Percentiles rank a stretch among this genome's conserved stretches.
Conservation (phyloP, 2,888 invertebrate species). For the Drosophila algonquin region DNA sequence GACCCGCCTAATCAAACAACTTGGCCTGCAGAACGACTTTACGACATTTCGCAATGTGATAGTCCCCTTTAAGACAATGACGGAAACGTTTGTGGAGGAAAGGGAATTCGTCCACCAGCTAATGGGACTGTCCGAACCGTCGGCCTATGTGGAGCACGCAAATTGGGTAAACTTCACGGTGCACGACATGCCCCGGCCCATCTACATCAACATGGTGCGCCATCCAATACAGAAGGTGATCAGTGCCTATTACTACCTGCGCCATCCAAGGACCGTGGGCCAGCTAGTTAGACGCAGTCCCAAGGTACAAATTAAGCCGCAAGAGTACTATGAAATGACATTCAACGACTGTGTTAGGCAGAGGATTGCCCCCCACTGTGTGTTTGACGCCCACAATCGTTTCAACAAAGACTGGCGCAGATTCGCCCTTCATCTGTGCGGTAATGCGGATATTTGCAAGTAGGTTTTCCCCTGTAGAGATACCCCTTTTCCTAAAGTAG, state of each 20-base stretch:
- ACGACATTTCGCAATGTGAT: conserved; percentile 88
- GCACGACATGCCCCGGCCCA: conserved; percentile 90
- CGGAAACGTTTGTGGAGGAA: conserved; percentile 85
- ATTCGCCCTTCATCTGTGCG: conserved; percentile 93
- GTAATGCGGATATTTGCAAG: conserved; percentile 92
- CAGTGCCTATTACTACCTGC: conserved; percentile 94
- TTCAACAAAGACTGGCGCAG: conserved; percentile 92
- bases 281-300: conserved; percentile 57
- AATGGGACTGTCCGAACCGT: conserved; percentile 88
- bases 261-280: conserved; percentile 64
- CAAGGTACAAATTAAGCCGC: conserved; percentile 15
- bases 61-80: conserved; percentile 87
- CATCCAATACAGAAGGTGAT: conserved; percentile 95
- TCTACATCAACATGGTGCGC: conserved; percentile 94
- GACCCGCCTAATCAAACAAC: conserved; percentile 90
- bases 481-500: not conserved
- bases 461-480: conserved; percentile 83
- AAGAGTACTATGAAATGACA: conserved; percentile 58
- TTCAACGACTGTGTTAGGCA: conserved; percentile 90
- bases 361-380: conserved; percentile 54
- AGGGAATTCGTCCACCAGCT: conserved; percentile 87
- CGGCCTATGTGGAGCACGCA: conserved; percentile 93
- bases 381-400: conserved; percentile 89
- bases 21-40: conserved; percentile 83
- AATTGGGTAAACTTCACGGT: conserved; percentile 94